These are phyloP conservation scores for Meloe dianella DNA, from an alignment of 2,888 invertebrate species.

Conservation along the genomic window DNA sequence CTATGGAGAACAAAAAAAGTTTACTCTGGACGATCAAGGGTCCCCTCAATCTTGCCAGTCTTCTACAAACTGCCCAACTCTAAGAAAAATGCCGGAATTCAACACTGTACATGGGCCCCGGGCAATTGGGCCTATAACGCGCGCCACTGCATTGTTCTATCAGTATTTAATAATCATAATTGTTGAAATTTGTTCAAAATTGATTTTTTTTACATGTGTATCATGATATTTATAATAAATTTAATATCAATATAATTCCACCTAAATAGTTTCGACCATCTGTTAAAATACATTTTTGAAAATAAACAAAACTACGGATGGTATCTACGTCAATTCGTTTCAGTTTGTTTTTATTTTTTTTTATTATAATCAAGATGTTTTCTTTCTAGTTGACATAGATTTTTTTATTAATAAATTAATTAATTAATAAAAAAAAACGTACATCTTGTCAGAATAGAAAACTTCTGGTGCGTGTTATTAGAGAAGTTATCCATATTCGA, in stretches of 20 bases:
- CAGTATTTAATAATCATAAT: too few relatives aligned
- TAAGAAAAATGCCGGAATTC: too few relatives aligned
- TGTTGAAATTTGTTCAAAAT: not conserved
- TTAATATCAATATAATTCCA: not conserved
- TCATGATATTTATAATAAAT: not conserved
- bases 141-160: too few relatives aligned
- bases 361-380: not conserved
- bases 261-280: not conserved
- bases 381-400: not conserved
- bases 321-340: not conserved
- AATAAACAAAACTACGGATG: slow-evolving; percentile 3
- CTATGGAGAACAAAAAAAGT: too few relatives aligned
- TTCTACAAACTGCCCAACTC: too few relatives aligned
- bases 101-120: too few relatives aligned
- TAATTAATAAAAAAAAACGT: not conserved
- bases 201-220: not conserved
- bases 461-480: not conserved
- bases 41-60: too few relatives aligned
- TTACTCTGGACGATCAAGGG: too few relatives aligned
- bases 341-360: not conserved
- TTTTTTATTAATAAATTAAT: not conserved
- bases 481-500: too few relatives aligned
- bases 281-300: not conserved
- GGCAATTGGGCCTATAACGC: too few relatives aligned
- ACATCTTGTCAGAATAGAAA: not conserved